Evolutionary conservation across 2,888 invertebrate species (phyloP), one percentile per base, ranked within the genome.

Genomic region (Furcula furcula): DNA sequence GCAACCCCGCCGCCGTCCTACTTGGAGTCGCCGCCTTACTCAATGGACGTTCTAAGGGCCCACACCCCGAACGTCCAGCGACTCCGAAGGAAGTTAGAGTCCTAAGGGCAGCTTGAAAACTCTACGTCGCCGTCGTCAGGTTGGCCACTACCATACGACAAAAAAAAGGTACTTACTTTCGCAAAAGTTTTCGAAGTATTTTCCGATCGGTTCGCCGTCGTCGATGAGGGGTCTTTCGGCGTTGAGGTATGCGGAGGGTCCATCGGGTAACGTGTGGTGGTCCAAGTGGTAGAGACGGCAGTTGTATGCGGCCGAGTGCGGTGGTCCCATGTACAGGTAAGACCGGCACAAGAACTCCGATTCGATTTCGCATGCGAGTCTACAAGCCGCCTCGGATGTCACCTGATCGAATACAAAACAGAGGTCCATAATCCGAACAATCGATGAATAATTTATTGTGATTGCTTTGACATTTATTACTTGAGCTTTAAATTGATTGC

Each of bases 251-350:
- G 97, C 96, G 26, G 96, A 96, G 0, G 97, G 96, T 21, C 97
- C 97, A 66, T 97, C 97, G 0, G 97, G 97, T 32, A 97, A 86
- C 0, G 96, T 96, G 86, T 95, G 94, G 78, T 97, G 97, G 75
- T 97, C 97, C 70, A 97, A 89, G 67, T 98, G 97, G 89, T 96
- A 97, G 19, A 97, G 90, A 45, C 97, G 93, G 79, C 97, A 98
- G 83, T 97, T 97, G 90, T 97, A 96, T 44, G 95, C 93, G 1
- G 93, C 90, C 70, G 90, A 93, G 93, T 69, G 97, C 71, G 91
- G 94, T 91, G 42, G 97, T 91, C 71, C 96, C 80, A 89, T 93
- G 92, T 67, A 96, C 42, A 96, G 82, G 89, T 93, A 95, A 0
- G 96, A 96, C 19, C 97, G 92, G 76, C 97, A 98, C 25, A 97